Base-by-base conservation (phyloP, 1,140 invertebrate genomes). In the Musca domestica region DNA sequence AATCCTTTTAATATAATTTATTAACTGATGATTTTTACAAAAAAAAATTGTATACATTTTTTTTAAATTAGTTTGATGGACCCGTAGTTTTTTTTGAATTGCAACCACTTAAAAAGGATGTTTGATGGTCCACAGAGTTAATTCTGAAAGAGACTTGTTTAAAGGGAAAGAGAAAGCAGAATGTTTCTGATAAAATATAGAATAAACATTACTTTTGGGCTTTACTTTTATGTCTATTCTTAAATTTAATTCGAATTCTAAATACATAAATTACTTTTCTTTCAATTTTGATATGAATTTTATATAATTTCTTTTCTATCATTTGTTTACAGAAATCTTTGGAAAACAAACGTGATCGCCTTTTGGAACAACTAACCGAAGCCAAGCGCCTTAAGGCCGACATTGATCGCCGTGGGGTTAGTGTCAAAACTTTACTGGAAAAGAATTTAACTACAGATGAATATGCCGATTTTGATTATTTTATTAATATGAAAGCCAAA, bases 401-500 rank as follows among this genome's bases (percentile, higher is more conserved):
- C 78, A 95, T 95, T 69, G 93, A 95, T 77, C 87, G 89, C 58
- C 87, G 93, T 23, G 91, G 91, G 73, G 82, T 87, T n/a, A 89
- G 87, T 76, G 90, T 96, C 12, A 88, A 90, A 7, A 86, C 86
- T 30, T 88, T 93, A 67, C 84, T 96, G 51, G 85, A 87, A 64
- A 90, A 92, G 77, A 91, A 92, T 81, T 84, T 96, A 66, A 87
- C 86, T 67, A 85, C 87, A 15, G 89, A 92, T 61, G 89, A 94
- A 74, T 92, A 89, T 77, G 88, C 89, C 22, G 92, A 95, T 74
- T 95, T 94, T 77, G 89, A 92, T 73, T 91, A 94, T 78, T 95
- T 94, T 80, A 91, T 95, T 73, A 92, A 92, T 74, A 95, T 94
- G 91, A 95, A 95, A 85, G 91, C 92, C n/a, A 94, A 93, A 83